These are phyloP conservation scores for Pachyuromys duprasi DNA, from an alignment of 2,797 vertebrate genomes.

Conservation along the genomic window DNA sequence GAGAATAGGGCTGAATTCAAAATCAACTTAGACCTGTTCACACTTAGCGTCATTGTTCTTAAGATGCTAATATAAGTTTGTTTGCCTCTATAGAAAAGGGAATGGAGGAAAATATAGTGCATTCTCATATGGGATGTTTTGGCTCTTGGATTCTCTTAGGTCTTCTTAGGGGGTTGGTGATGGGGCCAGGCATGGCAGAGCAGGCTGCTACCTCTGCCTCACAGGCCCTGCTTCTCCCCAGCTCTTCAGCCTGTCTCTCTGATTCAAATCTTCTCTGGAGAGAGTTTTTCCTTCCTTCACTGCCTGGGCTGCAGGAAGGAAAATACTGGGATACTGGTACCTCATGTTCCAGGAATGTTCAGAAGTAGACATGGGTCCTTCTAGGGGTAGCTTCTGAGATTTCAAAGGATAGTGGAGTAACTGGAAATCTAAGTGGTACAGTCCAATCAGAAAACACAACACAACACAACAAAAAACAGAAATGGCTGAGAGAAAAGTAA, in stretches of 20 bases:
- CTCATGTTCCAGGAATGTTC: background rate
- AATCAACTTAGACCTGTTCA: background rate
- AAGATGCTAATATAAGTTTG: background rate
- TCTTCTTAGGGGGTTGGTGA: background rate
- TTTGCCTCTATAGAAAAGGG: background rate
- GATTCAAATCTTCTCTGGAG: background rate
- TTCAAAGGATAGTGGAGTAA: background rate
- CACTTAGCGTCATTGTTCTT: background rate
- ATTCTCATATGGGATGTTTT: background rate
- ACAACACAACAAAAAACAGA: background rate
- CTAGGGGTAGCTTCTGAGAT: conserved; percentile 54
- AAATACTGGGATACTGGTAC: background rate
- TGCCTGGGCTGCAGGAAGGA: background rate
- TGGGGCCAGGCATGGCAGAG: too few relatives aligned
- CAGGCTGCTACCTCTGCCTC: background rate
- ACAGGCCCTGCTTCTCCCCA: background rate
- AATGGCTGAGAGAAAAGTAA: background rate
- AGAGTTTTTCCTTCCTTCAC: background rate
- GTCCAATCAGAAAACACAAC: background rate
- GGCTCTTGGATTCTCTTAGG: background rate
- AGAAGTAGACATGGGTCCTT: conserved; percentile 31
- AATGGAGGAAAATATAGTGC: background rate
- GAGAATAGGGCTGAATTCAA: background rate
- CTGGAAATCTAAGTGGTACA: conserved; percentile 64
- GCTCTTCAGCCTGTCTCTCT: background rate